phyloP scores from a whole-genome alignment of 2,888 invertebrate genomes.

The Philereme vetulata region DNA sequence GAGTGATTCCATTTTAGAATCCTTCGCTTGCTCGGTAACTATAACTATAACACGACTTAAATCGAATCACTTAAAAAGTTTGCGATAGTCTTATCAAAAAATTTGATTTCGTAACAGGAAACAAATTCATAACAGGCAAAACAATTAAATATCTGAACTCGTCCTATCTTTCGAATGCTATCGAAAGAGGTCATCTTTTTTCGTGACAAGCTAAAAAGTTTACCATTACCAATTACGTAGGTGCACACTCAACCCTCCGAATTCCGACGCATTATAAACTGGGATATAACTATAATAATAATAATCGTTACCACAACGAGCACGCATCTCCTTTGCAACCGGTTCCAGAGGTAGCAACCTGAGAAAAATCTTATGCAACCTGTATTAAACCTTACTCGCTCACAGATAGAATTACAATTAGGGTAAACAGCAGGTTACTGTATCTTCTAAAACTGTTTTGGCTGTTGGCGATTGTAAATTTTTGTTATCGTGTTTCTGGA shows the following conservation, averaged over 20 bases:
- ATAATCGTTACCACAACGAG: slow-evolving; percentile 72
- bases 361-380: slow-evolving; percentile 31
- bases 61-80: too few relatives aligned
- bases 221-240: slow-evolving; percentile 50
- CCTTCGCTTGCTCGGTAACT: too few relatives aligned
- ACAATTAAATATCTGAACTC: too few relatives aligned
- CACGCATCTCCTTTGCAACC: slow-evolving; percentile 61
- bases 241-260: slow-evolving; percentile 53
- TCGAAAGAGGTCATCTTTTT: slow-evolving; percentile 21
- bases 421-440: slow-evolving; percentile 17
- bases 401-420: slow-evolving; percentile 23
- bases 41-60: too few relatives aligned
- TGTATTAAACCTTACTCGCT: slow-evolving; percentile 38
- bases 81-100: too few relatives aligned
- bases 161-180: slow-evolving; percentile 13
- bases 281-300: slow-evolving; percentile 54
- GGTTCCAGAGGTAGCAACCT: slow-evolving; percentile 50
- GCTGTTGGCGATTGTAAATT: slow-evolving; percentile 40
- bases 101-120: too few relatives aligned
- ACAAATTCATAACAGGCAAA: too few relatives aligned
- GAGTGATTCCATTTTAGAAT: too few relatives aligned
- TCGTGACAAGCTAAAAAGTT: slow-evolving; percentile 44
- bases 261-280: slow-evolving; percentile 59
- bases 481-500: slow-evolving; percentile 22
- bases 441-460: slow-evolving; percentile 45